Evolutionary conservation across 2,113 vertebrate species (phyloP).

Genomic region (Canis aureus): DNA sequence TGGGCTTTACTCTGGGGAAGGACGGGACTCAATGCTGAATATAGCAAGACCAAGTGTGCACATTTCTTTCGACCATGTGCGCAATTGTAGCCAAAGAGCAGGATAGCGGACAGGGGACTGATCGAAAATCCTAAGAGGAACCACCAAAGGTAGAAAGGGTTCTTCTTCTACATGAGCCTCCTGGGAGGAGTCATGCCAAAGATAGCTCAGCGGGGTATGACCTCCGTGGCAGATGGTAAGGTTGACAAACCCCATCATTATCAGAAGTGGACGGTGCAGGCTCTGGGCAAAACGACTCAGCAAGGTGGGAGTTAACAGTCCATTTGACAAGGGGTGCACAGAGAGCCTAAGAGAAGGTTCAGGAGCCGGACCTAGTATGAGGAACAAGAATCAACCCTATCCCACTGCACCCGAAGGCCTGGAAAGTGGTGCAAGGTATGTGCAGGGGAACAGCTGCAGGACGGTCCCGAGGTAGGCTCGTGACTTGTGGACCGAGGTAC

Average conservation of each 20-base stretch:
- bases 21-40: neutral
- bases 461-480: neutral
- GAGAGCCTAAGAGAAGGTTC: neutral
- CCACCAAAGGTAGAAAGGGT: neutral
- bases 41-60: neutral
- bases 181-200: neutral
- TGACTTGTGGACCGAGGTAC: neutral
- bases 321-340: neutral
- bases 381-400: neutral
- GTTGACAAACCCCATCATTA: fast-evolving
- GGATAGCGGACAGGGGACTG: neutral
- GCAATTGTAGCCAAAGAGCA: neutral
- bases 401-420: neutral
- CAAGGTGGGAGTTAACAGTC: neutral
- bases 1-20: neutral
- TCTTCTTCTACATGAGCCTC: too few species aligned
- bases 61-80: neutral
- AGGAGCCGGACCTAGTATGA: neutral
- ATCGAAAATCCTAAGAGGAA: neutral
- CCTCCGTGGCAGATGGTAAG: neutral
- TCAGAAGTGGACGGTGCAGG: neutral
- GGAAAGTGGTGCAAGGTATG: neutral
- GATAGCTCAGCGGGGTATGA: neutral
- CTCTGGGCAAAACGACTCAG: neutral
- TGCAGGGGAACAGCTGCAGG: neutral